Evolutionary conservation across 2,888 invertebrate species (phyloP).

Genomic region (Campaea margaritaria): DNA sequence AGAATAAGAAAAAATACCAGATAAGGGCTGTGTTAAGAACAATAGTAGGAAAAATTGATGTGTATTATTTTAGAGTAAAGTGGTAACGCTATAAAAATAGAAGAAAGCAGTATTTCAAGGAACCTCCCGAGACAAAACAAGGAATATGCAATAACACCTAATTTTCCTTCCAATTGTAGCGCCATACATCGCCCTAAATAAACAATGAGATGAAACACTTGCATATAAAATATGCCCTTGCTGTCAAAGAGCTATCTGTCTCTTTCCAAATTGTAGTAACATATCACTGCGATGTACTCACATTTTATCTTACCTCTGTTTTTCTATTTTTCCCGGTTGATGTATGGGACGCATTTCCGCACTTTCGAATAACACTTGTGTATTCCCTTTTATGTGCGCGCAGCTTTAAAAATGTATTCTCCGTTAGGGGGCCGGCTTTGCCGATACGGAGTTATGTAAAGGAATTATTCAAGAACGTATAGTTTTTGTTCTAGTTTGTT

Average conservation of each 20-base stretch:
- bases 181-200: slow-evolving; percentile 39
- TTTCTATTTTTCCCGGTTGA: slow-evolving; percentile 81
- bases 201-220: slow-evolving; percentile 48
- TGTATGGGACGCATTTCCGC: slow-evolving; percentile 83
- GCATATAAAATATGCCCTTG: slow-evolving; percentile 63
- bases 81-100: neutral
- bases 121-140: slow-evolving; percentile 33
- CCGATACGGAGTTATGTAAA: slow-evolving; percentile 60
- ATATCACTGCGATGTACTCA: slow-evolving; percentile 76
- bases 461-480: slow-evolving; percentile 62
- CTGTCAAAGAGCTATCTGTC: slow-evolving; percentile 74
- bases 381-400: slow-evolving; percentile 80
- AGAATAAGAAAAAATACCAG: too few relatives aligned
- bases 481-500: slow-evolving; percentile 36
- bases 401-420: slow-evolving; percentile 81
- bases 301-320: slow-evolving; percentile 77
- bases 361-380: slow-evolving; percentile 78
- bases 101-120: slow-evolving; percentile 27
- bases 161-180: slow-evolving; percentile 38
- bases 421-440: slow-evolving; percentile 61
- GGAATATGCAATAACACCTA: slow-evolving; percentile 34
- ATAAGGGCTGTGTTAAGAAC: too few relatives aligned
- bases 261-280: slow-evolving; percentile 76
- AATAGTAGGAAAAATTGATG: too few relatives aligned
- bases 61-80: too few relatives aligned